phyloP scores from a whole-genome alignment of 1,140 invertebrate genomes.

The Yoshiicerus persimilis region DNA sequence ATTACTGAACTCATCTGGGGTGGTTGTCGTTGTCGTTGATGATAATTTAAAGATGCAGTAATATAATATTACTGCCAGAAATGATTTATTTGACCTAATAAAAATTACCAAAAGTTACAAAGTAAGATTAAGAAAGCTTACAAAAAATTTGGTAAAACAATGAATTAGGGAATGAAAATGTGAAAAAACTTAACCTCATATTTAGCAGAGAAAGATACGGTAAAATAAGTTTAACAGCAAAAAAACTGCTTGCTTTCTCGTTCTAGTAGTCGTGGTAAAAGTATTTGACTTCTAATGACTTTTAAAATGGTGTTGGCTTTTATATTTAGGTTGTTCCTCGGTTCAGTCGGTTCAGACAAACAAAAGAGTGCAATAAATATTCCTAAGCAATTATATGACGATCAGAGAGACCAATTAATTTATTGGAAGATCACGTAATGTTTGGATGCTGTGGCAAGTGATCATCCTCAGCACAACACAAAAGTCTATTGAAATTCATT shows the following conservation, averaged over 20 bases:
- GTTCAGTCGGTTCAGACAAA: too few relatives aligned
- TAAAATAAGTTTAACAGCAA: background rate
- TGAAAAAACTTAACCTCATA: too few relatives aligned
- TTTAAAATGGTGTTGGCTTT: background rate
- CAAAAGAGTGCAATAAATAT: background rate
- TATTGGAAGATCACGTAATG: background rate
- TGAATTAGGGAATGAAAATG: too few relatives aligned
- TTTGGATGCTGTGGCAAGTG: background rate
- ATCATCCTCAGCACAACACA: background rate
- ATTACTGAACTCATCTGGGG: background rate
- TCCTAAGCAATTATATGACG: background rate
- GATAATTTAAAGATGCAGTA: background rate
- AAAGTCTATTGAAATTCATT: background rate
- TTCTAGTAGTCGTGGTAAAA: background rate
- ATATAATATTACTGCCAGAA: background rate
- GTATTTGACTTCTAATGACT: background rate
- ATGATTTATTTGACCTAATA: background rate
- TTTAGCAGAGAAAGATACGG: background rate
- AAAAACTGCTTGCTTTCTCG: too few relatives aligned
- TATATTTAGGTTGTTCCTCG: background rate
- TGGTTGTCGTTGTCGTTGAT: too few relatives aligned
- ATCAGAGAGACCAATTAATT: background rate
- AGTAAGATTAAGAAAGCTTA: too few relatives aligned
- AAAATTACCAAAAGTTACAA: background rate
- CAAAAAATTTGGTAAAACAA: too few relatives aligned